phyloP scores from a whole-genome alignment of 1,140 invertebrate species.

The Lasioglossum albipes region DNA sequence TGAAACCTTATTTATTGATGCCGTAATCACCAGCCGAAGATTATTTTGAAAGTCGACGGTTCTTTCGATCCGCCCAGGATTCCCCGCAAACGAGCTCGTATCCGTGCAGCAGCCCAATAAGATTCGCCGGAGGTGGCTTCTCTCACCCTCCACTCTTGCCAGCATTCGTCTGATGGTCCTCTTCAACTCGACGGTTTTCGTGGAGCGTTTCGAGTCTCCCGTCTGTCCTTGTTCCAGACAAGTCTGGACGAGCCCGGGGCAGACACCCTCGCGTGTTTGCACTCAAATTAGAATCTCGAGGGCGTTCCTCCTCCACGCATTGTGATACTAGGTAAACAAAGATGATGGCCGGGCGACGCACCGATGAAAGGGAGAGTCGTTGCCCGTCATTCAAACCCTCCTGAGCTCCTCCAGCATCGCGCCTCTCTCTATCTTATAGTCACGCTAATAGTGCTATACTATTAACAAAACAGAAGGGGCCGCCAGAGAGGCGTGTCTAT shows the following conservation, averaged over 20 bases:
- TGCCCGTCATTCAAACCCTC: slow-evolving; percentile 1
- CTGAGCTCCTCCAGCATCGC: slow-evolving; percentile 3
- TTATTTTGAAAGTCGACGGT: too few relatives aligned
- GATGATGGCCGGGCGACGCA: slow-evolving; percentile 29
- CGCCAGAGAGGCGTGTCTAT: too few relatives aligned
- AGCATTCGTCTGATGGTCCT: slow-evolving; percentile 24
- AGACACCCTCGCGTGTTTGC: slow-evolving; percentile 55
- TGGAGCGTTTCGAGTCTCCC: not conserved
- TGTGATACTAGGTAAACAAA: slow-evolving; percentile 60
- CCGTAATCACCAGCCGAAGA: too few relatives aligned
- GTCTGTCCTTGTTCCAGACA: slow-evolving; percentile 27
- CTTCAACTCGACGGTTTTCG: slow-evolving; percentile 34
- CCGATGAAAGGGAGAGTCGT: slow-evolving; percentile 23
- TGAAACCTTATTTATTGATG: too few relatives aligned
- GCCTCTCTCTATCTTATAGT: not conserved
- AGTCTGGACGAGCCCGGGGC: slow-evolving; percentile 27
- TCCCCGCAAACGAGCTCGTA: not conserved
- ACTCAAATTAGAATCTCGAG: slow-evolving; percentile 68
- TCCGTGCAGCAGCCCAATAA: not conserved
- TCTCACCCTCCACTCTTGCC: not conserved
- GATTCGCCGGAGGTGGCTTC: not conserved
- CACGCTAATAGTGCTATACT: slow-evolving; percentile 21
- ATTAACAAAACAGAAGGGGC: slow-evolving; percentile 5
- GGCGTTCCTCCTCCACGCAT: slow-evolving; percentile 53
- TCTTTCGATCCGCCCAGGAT: not conserved